These are phyloP conservation scores for Acrobasis repandana DNA, from an alignment of 2,888 invertebrate genomes.

Conservation along the genomic window DNA sequence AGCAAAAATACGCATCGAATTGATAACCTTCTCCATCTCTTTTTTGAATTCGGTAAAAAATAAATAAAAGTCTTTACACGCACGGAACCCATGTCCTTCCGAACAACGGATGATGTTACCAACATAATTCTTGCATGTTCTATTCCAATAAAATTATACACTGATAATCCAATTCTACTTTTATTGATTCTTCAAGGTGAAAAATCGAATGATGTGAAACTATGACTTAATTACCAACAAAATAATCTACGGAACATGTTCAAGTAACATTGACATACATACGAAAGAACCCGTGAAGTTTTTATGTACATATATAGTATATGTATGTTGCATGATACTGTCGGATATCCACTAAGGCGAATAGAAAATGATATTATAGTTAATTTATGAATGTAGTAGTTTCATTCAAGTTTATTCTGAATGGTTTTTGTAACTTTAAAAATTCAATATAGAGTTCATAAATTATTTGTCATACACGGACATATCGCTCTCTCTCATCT, in stretches of 20 bases:
- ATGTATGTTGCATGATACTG: slow-evolving; percentile 5
- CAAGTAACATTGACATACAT: slow-evolving; percentile 23
- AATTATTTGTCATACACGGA: no score
- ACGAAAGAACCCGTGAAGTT: slow-evolving; percentile 21
- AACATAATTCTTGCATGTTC: slow-evolving; percentile 4
- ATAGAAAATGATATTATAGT: slow-evolving; percentile 1
- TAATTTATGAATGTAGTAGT: slow-evolving; percentile 3
- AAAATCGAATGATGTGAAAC: slow-evolving; percentile 20
- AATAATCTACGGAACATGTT: slow-evolving; percentile 13
- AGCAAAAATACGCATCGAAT: no score
- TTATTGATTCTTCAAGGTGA: slow-evolving; percentile 15
- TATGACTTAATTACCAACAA: slow-evolving; percentile 17
- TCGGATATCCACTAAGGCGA: slow-evolving; percentile 8
- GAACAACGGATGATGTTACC: neutral
- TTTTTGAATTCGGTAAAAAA: no score
- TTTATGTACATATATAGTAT: no score
- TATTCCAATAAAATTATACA: slow-evolving; percentile 9
- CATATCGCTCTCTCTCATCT: no score
- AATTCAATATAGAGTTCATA: no score
- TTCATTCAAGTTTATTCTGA: slow-evolving; percentile 12
- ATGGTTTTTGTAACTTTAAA: neutral
- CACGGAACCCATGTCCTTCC: neutral
- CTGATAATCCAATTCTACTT: slow-evolving; percentile 4
- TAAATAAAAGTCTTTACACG: no score
- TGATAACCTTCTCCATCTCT: no score